Conservation (phyloP, 2,797 vertebrate species). For the Macropus fuliginosus region DNA sequence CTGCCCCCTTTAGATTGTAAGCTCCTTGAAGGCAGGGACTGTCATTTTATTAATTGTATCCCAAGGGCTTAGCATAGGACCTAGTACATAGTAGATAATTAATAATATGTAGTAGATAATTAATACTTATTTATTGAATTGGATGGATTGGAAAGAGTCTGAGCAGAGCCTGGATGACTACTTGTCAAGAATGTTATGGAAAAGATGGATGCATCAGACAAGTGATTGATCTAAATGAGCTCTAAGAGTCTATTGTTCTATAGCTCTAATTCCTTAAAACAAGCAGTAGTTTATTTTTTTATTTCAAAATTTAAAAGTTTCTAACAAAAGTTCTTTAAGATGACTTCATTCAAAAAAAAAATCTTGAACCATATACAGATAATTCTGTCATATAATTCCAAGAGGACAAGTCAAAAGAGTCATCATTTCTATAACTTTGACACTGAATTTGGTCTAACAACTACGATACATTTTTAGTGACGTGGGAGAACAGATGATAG, state of each 20-base stretch:
- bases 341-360: constrained; percentile 10
- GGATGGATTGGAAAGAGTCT: not conserved
- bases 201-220: not conserved
- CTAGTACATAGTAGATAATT: too few relatives aligned
- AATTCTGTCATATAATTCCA: constrained; percentile 38
- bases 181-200: not conserved
- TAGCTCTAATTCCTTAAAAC: not conserved
- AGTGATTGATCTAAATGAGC: not conserved
- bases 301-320: not conserved
- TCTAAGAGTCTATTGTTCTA: not conserved
- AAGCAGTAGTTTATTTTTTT: not conserved
- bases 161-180: not conserved
- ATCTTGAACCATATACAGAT: constrained; percentile 34
- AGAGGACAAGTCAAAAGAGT: constrained; percentile 73
- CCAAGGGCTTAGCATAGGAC: not conserved
- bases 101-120: too few relatives aligned
- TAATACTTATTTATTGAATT: not conserved
- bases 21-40: not conserved
- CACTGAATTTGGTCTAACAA: constrained; percentile 82
- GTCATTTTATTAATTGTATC: not conserved
- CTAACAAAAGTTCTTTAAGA: constrained; percentile 50
- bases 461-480: constrained; percentile 82
- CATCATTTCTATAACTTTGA: constrained; percentile 82
- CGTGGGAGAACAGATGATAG: constrained; percentile 84
- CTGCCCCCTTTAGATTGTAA: not conserved